Evolutionary conservation across 2,888 invertebrate genomes (phyloP).

Genomic region (Lycocerus yunnanus): DNA sequence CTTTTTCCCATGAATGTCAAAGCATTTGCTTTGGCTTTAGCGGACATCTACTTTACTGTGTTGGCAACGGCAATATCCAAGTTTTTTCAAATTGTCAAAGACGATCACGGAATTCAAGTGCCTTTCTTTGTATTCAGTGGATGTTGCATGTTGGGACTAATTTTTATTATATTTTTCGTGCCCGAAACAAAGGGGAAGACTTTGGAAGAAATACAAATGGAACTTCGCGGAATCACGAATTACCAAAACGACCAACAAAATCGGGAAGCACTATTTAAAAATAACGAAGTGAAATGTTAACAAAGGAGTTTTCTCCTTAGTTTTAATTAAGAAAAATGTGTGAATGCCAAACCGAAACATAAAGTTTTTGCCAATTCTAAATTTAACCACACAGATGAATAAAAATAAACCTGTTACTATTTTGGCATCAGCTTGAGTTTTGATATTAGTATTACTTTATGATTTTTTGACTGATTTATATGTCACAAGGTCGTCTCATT

Average conservation of each 20-base stretch:
- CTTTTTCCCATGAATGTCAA: slow-evolving; percentile 59
- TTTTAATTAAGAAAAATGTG: not conserved
- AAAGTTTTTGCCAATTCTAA: not conserved
- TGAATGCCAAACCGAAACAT: not conserved
- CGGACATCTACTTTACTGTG: slow-evolving; percentile 57
- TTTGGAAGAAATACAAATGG: slow-evolving; percentile 69
- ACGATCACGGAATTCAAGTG: slow-evolving; percentile 64
- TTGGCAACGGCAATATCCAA: slow-evolving; percentile 56
- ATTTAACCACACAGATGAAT: not conserved
- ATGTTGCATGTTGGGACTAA: slow-evolving; percentile 65
- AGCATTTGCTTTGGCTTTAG: slow-evolving; percentile 59
- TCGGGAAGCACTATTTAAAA: not conserved
- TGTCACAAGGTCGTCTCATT: not conserved
- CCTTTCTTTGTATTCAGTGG: slow-evolving; percentile 69
- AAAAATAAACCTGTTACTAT: not conserved
- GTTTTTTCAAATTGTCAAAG: slow-evolving; percentile 58
- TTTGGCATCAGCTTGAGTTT: not conserved
- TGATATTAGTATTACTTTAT: not conserved
- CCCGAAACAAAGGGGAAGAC: slow-evolving; percentile 76
- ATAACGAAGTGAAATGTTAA: not conserved
- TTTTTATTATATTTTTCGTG: slow-evolving; percentile 64
- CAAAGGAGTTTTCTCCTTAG: not conserved
- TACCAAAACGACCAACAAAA: not conserved
- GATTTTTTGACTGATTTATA: not conserved
- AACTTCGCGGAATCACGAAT: slow-evolving; percentile 52